phyloP scores from a whole-genome alignment of 1,140 invertebrate species.

The Bathynomus jamesi region DNA sequence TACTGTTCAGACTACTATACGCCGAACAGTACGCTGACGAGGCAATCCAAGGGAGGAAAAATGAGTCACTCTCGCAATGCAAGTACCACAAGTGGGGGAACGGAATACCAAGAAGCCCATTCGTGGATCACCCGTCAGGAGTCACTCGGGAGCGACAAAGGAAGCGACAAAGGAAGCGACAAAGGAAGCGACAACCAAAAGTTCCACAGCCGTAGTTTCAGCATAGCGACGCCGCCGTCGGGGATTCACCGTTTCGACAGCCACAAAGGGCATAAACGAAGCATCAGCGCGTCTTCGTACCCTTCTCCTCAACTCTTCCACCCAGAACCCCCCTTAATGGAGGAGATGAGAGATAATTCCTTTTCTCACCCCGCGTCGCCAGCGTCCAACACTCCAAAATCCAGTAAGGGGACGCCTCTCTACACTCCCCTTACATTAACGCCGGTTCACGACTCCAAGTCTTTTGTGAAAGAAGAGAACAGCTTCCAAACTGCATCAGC shows the following conservation, averaged over 20 bases:
- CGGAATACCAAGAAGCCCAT: slow-evolving; percentile 29
- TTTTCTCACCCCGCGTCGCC: too few relatives aligned
- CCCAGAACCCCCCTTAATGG: slow-evolving; percentile 17
- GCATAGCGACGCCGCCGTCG: slow-evolving; percentile 13
- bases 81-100: slow-evolving; percentile 21
- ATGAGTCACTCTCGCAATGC: slow-evolving; percentile 21
- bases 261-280: slow-evolving; percentile 13
- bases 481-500: too few relatives aligned
- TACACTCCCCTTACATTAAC: neutral
- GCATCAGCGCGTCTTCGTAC: slow-evolving; percentile 19
- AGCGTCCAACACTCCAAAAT: neutral
- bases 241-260: slow-evolving; percentile 5
- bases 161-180: slow-evolving; percentile 11
- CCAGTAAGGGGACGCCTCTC: neutral
- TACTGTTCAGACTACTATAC: slow-evolving; percentile 35
- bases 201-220: slow-evolving; percentile 20
- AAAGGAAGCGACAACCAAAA: slow-evolving; percentile 6
- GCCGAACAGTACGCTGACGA: slow-evolving; percentile 30
- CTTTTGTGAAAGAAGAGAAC: too few relatives aligned
- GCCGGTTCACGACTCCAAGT: neutral
- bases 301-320: slow-evolving; percentile 11
- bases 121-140: slow-evolving; percentile 20
- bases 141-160: neutral
- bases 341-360: slow-evolving; percentile 13
- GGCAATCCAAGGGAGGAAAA: slow-evolving; percentile 11